Evolutionary conservation across 2,113 vertebrate species (phyloP), one percentile per base, ranked within the genome.

Genomic region (Pseudonaja textilis): DNA sequence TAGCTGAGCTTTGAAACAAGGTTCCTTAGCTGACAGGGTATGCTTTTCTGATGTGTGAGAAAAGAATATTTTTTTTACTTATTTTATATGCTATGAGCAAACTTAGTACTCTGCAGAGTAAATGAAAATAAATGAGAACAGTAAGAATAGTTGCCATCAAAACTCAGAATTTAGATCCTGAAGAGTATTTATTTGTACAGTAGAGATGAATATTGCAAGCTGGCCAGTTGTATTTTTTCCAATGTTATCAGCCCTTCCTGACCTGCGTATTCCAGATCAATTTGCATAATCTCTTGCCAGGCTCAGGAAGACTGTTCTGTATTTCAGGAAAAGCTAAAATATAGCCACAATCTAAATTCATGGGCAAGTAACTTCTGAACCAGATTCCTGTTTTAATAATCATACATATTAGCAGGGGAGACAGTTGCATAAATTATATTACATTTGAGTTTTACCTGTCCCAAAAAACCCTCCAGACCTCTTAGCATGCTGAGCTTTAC

Each of bases 391-490:
- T 23, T 69, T 52, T 90, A 59, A 45, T 52, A 57, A 87, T 29
- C 23, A 14, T 39, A 26, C 39, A 20, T 52, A 9, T 14, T 25
- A 42, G 5, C 45, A 29, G 25, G 20, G 18, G 8, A 42, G 45
- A 14, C 1, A 57, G 18, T 39, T 81, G 7, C 7, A 81, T 9
- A 81, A 34, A 74, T 29, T 1, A 69, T 39, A 59, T 3, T 47
- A 64, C 14, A 11, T 69, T 61, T 39, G 57, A 25, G n/a, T 22
- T 45, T 91, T 39, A 87, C 47, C 89, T 87, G 81, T 22, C 9
- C 89, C 45, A 56, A 59, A 91, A 93, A 56, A 87, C 45, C n/a
- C n/a, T 94, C 81, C 95, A 87, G 10, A 39, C 16, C 64, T 29
- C 45, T 74, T 91, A 92, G 90, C 92, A 55, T 11, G 12, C 87